These are phyloP conservation scores for Oreotragus oreotragus DNA, from an alignment of 2,113 vertebrate genomes.

Conservation along the genomic window DNA sequence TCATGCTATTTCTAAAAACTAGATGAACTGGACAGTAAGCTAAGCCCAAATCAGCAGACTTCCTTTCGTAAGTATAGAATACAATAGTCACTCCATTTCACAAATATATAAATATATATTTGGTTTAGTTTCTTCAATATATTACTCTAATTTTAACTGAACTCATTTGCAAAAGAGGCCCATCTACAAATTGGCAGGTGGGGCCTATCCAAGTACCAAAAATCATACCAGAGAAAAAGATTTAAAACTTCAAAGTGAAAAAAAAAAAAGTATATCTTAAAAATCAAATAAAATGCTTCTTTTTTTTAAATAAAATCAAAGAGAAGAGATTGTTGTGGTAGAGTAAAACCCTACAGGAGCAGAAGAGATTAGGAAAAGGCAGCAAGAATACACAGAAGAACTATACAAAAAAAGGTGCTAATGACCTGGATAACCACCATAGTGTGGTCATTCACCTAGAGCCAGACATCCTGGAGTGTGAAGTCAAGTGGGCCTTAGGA, in stretches of 20 bases:
- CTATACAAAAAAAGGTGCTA: neutral
- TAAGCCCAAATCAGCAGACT: neutral
- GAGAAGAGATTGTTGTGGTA: neutral
- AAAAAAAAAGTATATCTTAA: slow-evolving; percentile 20
- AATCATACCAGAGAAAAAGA: slow-evolving; percentile 6
- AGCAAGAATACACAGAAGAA: neutral
- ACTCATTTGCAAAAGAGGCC: neutral
- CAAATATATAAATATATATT: slow-evolving; percentile 34
- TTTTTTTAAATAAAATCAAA: neutral
- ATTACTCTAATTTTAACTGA: slow-evolving; percentile 9
- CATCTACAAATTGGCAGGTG: slow-evolving; percentile 29
- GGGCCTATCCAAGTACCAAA: neutral
- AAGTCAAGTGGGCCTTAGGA: neutral
- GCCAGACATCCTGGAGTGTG: neutral
- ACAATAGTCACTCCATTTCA: slow-evolving; percentile 33
- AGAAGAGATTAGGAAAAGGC: neutral
- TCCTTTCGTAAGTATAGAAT: neutral
- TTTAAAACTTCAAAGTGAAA: slow-evolving; percentile 1
- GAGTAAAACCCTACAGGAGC: neutral
- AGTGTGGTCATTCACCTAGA: neutral
- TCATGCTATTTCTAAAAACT: slow-evolving; percentile 47
- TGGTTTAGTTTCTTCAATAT: slow-evolving; percentile 41
- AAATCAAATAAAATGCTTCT: slow-evolving; percentile 32
- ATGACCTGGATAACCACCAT: neutral
- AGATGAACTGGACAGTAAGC: neutral